Evolutionary conservation across 1,140 invertebrate genomes (phyloP).

Genomic region (Pissodes strobi): DNA sequence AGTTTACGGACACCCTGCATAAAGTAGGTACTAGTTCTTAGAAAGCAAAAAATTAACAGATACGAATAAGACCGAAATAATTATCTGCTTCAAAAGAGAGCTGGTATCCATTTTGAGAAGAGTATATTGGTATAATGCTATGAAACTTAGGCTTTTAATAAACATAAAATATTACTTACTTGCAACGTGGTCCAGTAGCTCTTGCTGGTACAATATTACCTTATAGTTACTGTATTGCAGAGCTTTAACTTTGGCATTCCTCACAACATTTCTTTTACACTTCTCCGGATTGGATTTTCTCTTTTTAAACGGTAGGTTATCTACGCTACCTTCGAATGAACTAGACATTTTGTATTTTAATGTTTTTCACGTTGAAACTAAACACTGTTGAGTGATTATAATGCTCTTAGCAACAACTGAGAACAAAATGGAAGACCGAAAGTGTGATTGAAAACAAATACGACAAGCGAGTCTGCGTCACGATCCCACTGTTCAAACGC

Average conservation of each 20-base stretch:
- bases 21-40: too few relatives aligned
- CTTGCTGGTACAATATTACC: not conserved
- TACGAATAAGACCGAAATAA: too few relatives aligned
- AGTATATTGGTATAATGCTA: not conserved
- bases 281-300: not conserved
- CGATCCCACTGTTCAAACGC: too few relatives aligned
- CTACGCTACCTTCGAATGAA: too few relatives aligned
- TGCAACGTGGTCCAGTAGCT: not conserved
- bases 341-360: not conserved
- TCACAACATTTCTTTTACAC: not conserved
- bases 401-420: not conserved
- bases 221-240: not conserved
- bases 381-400: not conserved
- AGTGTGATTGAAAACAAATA: too few relatives aligned
- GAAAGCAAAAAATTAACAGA: too few relatives aligned
- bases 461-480: too few relatives aligned
- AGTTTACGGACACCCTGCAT: too few relatives aligned
- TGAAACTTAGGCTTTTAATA: not conserved
- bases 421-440: not conserved
- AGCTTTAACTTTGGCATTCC: not conserved
- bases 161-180: not conserved
- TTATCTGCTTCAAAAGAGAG: too few relatives aligned
- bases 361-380: not conserved
- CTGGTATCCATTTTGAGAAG: too few relatives aligned
- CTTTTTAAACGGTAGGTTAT: not conserved